A percentile compares a stretch with the other conserved stretches of the same genome.
phyloP scores from a whole-genome alignment of 2,797 vertebrate genomes.

The Brachymystax lenok region DNA sequence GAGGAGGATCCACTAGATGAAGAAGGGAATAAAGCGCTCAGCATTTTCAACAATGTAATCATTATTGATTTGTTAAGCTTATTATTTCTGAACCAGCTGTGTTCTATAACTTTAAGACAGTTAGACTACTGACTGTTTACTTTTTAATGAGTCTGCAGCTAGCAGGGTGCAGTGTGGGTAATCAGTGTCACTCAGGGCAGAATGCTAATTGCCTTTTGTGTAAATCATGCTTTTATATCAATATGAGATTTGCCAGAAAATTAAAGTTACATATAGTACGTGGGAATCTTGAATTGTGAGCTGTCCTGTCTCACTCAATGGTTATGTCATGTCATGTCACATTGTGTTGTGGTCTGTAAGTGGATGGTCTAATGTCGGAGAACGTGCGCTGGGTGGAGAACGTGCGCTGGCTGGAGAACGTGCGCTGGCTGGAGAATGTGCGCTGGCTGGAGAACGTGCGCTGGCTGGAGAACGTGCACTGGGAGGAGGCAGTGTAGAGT shows the following conservation, averaged over 20 bases:
- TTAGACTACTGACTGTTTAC: background rate
- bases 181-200: background rate
- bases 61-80: background rate
- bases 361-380: conserved; percentile 84
- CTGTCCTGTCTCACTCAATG: too few species aligned
- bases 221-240: background rate
- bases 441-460: too few species aligned
- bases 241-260: background rate
- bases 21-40: conserved; percentile 26
- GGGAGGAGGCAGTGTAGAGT: conserved; percentile 85
- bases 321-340: background rate
- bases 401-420: too few species aligned
- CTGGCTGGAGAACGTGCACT: conserved; percentile 41
- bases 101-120: background rate
- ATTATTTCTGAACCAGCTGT: background rate
- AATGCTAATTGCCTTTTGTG: background rate
- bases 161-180: background rate
- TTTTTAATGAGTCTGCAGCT: background rate
- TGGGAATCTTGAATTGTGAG: too few species aligned
- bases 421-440: too few species aligned
- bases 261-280: background rate
- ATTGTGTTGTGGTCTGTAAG: conserved; percentile 70
- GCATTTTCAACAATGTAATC: conserved; percentile 33
- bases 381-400: too few species aligned
- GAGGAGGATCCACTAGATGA: conserved; percentile 54